Conservation (phyloP, 2,797 vertebrate species). For the Pangasius mekongensis region DNA sequence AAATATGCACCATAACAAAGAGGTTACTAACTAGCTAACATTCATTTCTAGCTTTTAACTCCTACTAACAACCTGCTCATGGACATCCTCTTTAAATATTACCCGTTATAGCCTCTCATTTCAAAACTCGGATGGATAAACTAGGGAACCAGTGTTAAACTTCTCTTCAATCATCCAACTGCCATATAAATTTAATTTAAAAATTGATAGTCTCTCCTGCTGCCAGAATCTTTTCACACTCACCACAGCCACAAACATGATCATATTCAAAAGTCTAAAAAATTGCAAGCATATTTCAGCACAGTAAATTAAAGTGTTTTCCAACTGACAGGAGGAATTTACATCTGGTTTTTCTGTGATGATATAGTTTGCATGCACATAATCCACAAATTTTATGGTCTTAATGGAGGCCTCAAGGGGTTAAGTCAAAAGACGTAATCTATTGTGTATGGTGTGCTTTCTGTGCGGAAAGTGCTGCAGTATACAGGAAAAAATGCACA, state of each 20-base stretch:
- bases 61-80: neutral
- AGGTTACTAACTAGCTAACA: neutral
- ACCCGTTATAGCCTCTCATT: neutral
- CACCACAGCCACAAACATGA: slow-evolving; percentile 1
- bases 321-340: neutral
- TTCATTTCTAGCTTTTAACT: neutral
- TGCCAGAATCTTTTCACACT: slow-evolving; percentile 1
- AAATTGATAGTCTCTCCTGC: neutral
- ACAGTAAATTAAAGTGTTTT: neutral
- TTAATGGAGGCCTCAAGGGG: neutral
- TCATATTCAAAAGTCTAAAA: neutral
- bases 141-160: neutral
- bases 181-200: neutral
- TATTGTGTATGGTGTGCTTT: neutral
- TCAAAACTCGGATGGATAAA: slow-evolving; percentile 3
- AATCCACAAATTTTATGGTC: neutral
- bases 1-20: neutral
- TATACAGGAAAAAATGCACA: neutral
- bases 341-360: neutral
- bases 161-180: slow-evolving; percentile 14
- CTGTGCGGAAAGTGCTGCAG: neutral
- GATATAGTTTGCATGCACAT: neutral
- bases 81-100: neutral
- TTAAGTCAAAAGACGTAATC: neutral
- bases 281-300: neutral